These are phyloP conservation scores for Palythoa grandiflora DNA, from an alignment of 92 coral and sea anemone genomes.

Conservation along the genomic window DNA sequence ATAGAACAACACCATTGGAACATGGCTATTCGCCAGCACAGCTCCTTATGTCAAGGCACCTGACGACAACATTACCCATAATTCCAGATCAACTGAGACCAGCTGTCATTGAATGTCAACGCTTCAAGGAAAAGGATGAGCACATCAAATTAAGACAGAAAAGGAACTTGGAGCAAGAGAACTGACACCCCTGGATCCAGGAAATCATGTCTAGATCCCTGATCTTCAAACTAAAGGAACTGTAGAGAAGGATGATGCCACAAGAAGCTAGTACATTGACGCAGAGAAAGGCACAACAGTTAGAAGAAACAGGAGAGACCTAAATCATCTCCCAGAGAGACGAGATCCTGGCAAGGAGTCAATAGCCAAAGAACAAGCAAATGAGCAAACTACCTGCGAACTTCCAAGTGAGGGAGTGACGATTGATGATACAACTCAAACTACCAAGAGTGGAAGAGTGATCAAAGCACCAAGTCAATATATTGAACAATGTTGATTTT, in stretches of 20 bases:
- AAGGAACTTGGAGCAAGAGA: conserved; percentile 56
- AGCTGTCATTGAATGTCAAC: conserved; percentile 30
- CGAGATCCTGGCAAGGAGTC: conserved; percentile 5
- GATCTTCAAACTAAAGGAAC: conserved; percentile 47
- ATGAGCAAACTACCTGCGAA: conserved; percentile 17
- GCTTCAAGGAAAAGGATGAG: conserved; percentile 49
- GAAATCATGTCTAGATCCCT: conserved; percentile 51
- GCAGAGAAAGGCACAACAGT: conserved; percentile 42
- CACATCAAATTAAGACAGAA: conserved; percentile 49
- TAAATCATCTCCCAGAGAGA: conserved; percentile 36
- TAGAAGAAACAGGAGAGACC: conserved; percentile 56
- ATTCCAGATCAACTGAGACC: conserved; percentile 36
- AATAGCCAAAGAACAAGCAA: conserved; percentile 19
- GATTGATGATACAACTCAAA: conserved; percentile 13
- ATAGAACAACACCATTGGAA: conserved; percentile 57
- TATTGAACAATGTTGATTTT: conserved; percentile 27
- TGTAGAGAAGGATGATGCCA: conserved; percentile 25
- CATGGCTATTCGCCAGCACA: conserved; percentile 52
- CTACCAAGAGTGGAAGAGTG: conserved; percentile 16
- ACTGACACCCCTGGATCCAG: conserved; percentile 49
- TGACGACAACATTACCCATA: conserved; percentile 54
- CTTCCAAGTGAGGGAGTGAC: conserved; percentile 12
- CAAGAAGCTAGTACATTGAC: conserved; percentile 33
- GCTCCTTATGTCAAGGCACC: conserved; percentile 54
- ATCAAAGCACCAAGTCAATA: conserved; percentile 20